Percentiles rank a stretch among this genome's conserved stretches.
phyloP scores from a whole-genome alignment of 2,888 invertebrate species.

The Gonocerus acuteangulatus region DNA sequence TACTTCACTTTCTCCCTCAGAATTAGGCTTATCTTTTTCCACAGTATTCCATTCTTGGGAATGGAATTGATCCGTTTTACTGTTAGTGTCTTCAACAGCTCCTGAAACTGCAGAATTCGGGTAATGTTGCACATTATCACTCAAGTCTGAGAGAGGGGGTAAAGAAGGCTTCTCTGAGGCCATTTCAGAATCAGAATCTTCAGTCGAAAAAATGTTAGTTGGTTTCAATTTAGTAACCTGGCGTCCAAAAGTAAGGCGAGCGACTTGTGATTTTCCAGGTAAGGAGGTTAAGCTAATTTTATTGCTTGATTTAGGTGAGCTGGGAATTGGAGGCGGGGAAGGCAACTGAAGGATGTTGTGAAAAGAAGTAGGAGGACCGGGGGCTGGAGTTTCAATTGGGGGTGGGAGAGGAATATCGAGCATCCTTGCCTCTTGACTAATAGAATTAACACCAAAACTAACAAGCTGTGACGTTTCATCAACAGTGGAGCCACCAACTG shows the following conservation, averaged over 20 bases:
- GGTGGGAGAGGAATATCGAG: conserved; percentile 37
- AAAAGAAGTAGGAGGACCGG: conserved; percentile 33
- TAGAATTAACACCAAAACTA: conserved; percentile 33
- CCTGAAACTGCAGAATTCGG: too few relatives aligned
- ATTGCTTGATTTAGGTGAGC: background rate
- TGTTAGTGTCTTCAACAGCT: too few relatives aligned
- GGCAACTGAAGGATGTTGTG: conserved; percentile 33
- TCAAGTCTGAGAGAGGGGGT: background rate
- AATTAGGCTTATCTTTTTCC: background rate
- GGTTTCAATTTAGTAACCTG: conserved; percentile 35
- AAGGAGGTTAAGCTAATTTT: conserved; percentile 1
- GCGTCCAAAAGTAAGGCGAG: conserved; percentile 34
- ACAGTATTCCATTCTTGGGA: background rate
- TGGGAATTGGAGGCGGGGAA: conserved; percentile 5
- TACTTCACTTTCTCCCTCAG: background rate
- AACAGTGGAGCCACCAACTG: conserved; percentile 7
- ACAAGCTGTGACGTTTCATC: conserved; percentile 30
- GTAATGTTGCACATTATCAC: too few relatives aligned
- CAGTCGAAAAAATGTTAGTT: conserved; percentile 35
- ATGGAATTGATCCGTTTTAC: background rate
- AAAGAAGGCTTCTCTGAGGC: conserved; percentile 10
- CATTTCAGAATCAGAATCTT: conserved; percentile 34
- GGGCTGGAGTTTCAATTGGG: conserved; percentile 23
- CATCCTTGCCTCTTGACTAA: conserved; percentile 33
- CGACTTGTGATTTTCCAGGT: conserved; percentile 25